A percentile compares a stretch with the other conserved stretches of the same genome.
These are phyloP conservation scores for Ceraclea dissimilis DNA, from an alignment of 2,888 invertebrate genomes.

Conservation along the genomic window DNA sequence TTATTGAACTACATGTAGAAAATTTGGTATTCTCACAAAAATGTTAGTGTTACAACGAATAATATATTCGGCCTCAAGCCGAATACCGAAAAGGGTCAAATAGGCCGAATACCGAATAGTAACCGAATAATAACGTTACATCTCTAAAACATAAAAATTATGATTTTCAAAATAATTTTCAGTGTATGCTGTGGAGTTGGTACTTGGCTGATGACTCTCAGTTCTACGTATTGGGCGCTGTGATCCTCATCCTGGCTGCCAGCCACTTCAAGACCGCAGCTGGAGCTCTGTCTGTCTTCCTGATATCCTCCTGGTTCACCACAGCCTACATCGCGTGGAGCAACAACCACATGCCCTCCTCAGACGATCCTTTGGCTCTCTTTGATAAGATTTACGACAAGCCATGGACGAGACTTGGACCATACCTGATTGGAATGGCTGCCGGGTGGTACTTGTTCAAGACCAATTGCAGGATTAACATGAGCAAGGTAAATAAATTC, in stretches of 20 bases:
- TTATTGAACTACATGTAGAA: too few relatives aligned
- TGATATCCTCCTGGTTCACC: slow-evolving; percentile 70
- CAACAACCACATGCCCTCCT: slow-evolving; percentile 70
- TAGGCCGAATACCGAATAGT: too few relatives aligned
- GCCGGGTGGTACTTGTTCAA: slow-evolving; percentile 78
- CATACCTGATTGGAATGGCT: slow-evolving; percentile 77
- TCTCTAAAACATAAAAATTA: too few relatives aligned
- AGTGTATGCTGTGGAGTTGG: slow-evolving; percentile 93
- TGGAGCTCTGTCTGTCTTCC: slow-evolving; percentile 53
- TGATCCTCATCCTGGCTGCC: slow-evolving; percentile 71
- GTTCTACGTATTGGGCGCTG: slow-evolving; percentile 75
- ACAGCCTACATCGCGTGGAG: slow-evolving; percentile 73
- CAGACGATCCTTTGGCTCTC: slow-evolving; percentile 73
- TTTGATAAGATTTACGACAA: slow-evolving; percentile 88
- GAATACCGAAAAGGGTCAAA: too few relatives aligned
- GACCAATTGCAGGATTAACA: slow-evolving; percentile 68
- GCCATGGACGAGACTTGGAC: slow-evolving; percentile 80
- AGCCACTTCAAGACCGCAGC: slow-evolving; percentile 75
- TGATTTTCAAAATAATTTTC: too few relatives aligned
- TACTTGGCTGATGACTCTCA: slow-evolving; percentile 82
- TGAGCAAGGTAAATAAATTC: slow-evolving; percentile 68
- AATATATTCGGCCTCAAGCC: too few relatives aligned
- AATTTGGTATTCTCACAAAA: too few relatives aligned
- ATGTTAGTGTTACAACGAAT: too few relatives aligned
- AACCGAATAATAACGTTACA: too few relatives aligned